Percentiles rank a stretch among this genome's conserved stretches.
phyloP scores from a whole-genome alignment of 2,888 invertebrate species.

The Dendrolimus pini region DNA sequence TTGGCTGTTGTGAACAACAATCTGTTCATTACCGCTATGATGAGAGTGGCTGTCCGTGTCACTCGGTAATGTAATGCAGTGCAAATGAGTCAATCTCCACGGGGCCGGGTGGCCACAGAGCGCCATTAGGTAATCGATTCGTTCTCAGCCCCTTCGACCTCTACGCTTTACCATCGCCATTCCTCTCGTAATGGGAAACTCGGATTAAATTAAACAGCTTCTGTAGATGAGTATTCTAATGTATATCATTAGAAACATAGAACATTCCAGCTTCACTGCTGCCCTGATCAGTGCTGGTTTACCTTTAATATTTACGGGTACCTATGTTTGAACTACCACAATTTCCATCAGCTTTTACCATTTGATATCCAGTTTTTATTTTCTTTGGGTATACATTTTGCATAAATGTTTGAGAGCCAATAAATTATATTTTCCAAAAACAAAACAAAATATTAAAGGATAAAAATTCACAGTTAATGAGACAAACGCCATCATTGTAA shows the following conservation, averaged over 20 bases:
- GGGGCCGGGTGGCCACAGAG: slow-evolving; percentile 54
- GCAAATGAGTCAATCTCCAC: slow-evolving; percentile 76
- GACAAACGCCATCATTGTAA: no score
- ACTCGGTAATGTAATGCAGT: slow-evolving; percentile 74
- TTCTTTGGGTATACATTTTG: no score
- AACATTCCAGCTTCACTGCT: background rate
- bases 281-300: no score
- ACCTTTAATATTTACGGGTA: no score
- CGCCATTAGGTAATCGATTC: slow-evolving; percentile 72
- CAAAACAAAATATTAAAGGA: no score
- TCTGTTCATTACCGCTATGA: slow-evolving; percentile 62
- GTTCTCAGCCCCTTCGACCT: slow-evolving; percentile 39
- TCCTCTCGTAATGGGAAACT: slow-evolving; percentile 31
- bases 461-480: no score
- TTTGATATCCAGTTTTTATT: background rate
- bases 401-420: no score
- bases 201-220: slow-evolving; percentile 22
- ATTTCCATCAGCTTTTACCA: background rate
- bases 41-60: slow-evolving; percentile 73
- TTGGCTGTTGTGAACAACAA: slow-evolving; percentile 39
- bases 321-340: no score
- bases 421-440: no score
- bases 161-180: slow-evolving; percentile 33
- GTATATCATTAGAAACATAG: background rate
- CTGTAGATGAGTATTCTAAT: background rate